Conservation (phyloP, 2,797 vertebrate species). For the Alauda arvensis region DNA sequence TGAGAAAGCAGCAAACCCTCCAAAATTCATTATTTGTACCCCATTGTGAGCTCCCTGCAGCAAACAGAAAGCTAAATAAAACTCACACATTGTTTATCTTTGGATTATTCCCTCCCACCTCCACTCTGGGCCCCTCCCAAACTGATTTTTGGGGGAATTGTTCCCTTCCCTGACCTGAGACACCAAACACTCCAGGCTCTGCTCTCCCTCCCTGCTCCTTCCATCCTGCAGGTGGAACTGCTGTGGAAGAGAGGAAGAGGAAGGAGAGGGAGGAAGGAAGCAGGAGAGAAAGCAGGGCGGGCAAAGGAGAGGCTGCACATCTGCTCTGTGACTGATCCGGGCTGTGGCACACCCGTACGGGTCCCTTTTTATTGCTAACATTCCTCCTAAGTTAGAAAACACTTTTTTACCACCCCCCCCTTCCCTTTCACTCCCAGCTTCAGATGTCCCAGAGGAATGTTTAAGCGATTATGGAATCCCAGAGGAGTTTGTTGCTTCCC, state of each 20-base stretch:
- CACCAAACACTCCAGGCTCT: neutral
- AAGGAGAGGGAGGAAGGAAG: neutral
- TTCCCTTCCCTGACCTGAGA: neutral
- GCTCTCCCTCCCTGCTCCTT: neutral
- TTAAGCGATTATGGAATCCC: constrained; percentile 13
- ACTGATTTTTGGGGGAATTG: neutral
- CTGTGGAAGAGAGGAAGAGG: neutral
- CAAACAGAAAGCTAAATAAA: neutral
- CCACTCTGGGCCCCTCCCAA: fast-evolving
- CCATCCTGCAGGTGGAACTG: neutral
- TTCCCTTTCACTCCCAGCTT: neutral
- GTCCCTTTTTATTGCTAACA: constrained; percentile 8
- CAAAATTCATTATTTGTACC: neutral
- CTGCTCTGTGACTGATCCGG: constrained; percentile 2
- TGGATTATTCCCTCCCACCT: neutral
- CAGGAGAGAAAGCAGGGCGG: neutral
- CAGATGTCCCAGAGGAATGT: constrained; percentile 47
- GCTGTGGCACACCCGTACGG: neutral
- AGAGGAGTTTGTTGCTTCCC: constrained; percentile 13
- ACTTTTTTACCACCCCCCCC: neutral
- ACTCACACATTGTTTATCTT: neutral
- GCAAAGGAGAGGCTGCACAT: neutral
- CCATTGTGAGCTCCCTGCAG: neutral
- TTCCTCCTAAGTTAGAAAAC: constrained; percentile 3
- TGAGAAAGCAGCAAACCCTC: neutral